Evolutionary conservation across 2,888 invertebrate genomes (phyloP).

Genomic region (Priocnemis perturbator): DNA sequence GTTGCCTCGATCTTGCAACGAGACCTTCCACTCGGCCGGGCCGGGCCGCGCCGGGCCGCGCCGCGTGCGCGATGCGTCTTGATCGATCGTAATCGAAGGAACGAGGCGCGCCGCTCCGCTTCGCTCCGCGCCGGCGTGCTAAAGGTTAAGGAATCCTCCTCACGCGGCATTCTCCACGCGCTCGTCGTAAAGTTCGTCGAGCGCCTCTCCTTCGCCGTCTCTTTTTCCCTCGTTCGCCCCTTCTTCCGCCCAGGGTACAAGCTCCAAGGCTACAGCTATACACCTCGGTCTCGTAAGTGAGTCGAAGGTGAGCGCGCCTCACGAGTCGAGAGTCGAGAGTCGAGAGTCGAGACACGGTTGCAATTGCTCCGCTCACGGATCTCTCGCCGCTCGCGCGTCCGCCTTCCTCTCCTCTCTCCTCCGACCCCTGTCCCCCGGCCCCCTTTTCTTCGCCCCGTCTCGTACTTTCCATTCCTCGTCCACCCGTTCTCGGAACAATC

Average conservation of each 20-base stretch:
- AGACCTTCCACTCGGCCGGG: slow-evolving; percentile 32
- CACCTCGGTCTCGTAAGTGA: slow-evolving; percentile 37
- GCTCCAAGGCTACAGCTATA: slow-evolving; percentile 45
- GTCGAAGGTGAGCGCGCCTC: slow-evolving; percentile 36
- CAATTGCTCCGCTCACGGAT: slow-evolving; percentile 62
- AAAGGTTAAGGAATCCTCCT: slow-evolving; percentile 54
- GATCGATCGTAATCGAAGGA: slow-evolving; percentile 55
- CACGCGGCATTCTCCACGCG: slow-evolving; percentile 47
- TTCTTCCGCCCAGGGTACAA: slow-evolving; percentile 4
- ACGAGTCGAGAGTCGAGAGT: too few species aligned
- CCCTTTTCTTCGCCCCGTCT: slow-evolving; percentile 26
- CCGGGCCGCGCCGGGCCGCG: too few species aligned
- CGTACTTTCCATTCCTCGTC: slow-evolving; percentile 16
- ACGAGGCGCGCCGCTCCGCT: slow-evolving; percentile 42
- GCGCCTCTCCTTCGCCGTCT: slow-evolving; percentile 12
- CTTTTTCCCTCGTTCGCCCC: neutral
- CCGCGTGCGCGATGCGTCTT: slow-evolving; percentile 31
- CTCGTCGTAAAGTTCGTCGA: slow-evolving; percentile 48
- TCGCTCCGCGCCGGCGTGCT: slow-evolving; percentile 47
- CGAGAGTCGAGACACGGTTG: slow-evolving; percentile 52
- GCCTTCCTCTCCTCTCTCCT: slow-evolving; percentile 30
- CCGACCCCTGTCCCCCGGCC: slow-evolving; percentile 23
- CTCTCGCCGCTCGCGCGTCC: slow-evolving; percentile 47
- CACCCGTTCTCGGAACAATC: slow-evolving; percentile 65
- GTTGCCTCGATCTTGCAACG: slow-evolving; percentile 30